phyloP scores from a whole-genome alignment of 2,888 invertebrate species.

The Maniola hyperantus region DNA sequence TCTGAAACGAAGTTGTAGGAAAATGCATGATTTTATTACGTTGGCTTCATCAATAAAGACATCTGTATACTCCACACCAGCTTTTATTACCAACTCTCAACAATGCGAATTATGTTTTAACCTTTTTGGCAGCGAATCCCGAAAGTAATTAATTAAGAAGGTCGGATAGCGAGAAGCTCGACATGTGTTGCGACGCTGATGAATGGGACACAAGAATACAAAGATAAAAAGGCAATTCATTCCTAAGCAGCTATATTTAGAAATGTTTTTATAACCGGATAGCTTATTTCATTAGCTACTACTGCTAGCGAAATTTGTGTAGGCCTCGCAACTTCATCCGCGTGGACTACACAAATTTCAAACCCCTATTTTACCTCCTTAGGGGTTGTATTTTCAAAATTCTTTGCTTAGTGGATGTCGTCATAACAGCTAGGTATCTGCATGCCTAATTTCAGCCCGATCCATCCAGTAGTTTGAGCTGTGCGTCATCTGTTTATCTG shows the following conservation, averaged over 20 bases:
- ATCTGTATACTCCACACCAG: slow-evolving; percentile 14
- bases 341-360: no score
- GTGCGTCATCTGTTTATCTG: no score
- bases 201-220: slow-evolving; percentile 36
- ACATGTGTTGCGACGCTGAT: slow-evolving; percentile 46
- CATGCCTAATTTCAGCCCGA: no score
- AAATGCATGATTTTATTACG: neutral
- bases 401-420: no score
- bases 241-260: slow-evolving; percentile 19
- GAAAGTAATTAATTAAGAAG: slow-evolving; percentile 57
- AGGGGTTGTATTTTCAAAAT: no score
- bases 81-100: slow-evolving; percentile 29
- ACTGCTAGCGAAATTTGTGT: no score
- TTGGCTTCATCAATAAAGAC: slow-evolving; percentile 7
- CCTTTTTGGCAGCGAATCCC: slow-evolving; percentile 38
- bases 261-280: slow-evolving; percentile 18
- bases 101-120: slow-evolving; percentile 37
- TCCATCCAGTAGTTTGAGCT: no score
- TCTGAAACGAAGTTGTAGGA: neutral
- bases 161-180: slow-evolving; percentile 46
- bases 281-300: no score
- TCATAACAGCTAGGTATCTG: no score
- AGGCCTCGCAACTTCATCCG: no score
- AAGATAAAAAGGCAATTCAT: slow-evolving; percentile 39
- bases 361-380: no score